Conservation (phyloP, 1,140 invertebrate genomes). For the Saccostrea glomerata region DNA sequence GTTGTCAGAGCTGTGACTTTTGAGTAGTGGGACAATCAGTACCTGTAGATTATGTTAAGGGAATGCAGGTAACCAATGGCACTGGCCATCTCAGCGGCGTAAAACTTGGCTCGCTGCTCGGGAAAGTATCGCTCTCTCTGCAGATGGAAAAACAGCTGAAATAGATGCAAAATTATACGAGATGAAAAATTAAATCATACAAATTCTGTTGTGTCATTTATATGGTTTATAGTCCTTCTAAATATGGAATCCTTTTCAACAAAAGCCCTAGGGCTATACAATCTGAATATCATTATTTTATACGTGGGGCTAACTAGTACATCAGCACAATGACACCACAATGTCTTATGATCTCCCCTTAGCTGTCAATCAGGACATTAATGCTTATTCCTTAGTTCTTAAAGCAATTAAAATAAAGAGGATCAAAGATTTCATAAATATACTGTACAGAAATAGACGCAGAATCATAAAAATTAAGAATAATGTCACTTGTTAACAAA, state of each 20-base stretch:
- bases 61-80: constrained; percentile 83
- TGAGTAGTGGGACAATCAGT: not conserved
- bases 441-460: not conserved
- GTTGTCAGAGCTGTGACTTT: not conserved
- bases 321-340: not conserved
- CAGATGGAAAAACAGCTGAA: constrained; percentile 85
- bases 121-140: constrained; percentile 83
- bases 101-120: constrained; percentile 84
- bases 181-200: not conserved
- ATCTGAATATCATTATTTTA: constrained; percentile 12
- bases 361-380: not conserved
- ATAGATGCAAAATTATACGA: constrained; percentile 47
- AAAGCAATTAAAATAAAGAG: not conserved
- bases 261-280: not conserved
- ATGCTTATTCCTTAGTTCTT: not conserved
- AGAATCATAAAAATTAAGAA: too few species aligned
- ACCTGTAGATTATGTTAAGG: constrained; percentile 83
- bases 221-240: constrained; percentile 4
- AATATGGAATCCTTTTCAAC: not conserved
- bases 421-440: not conserved
- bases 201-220: constrained; percentile 8
- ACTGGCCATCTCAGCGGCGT: constrained; percentile 85
- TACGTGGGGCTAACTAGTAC: constrained; percentile 2
- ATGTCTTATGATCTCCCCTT: not conserved
- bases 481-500: too few species aligned